Evolutionary conservation across 1,140 invertebrate species (phyloP), one percentile per base, ranked within the genome.

Genomic region (Medauroidea extradentata): DNA sequence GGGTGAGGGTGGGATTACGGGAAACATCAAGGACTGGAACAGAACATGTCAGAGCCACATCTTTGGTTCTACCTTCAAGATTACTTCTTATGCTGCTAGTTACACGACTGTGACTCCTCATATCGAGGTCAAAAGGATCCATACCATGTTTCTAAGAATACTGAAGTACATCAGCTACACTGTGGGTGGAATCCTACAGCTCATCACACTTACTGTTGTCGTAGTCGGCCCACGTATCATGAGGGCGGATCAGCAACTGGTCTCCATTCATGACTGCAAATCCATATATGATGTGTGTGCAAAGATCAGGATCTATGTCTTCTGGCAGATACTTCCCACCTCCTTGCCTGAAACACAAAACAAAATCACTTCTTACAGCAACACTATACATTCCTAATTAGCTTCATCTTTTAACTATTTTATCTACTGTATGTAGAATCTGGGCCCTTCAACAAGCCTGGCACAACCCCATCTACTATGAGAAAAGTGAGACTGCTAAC

Each of bases 221-320:
- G 53, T 82, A 76, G 67, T 87, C 85, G 0, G 84, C 83, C 85
- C 85, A 87, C 21, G 79, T 73, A 62, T 87, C 85, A 58, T 85
- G 83, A 0, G 83, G 79, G 68, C 82, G 84, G n/a, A 87, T 85
- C 0, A 78, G 74, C 2, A 85, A 63, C 25, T 78, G 71, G 18
- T 83, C 75, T 13, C 73, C 73, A 64, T 87, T 79, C 11, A 88
- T 69, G 2, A 85, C 83, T 14, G 85, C 86, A 68, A 89, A 90
- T 2, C 85, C 86, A 66, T 89, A 89, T 7, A 89, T 79, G 43
- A 89, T 81, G 64, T 90, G 88, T 0, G 87, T 88, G 66, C 87
- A 89, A 4, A 89, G 74, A 64, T 81, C 75, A 1, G 81, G 74
- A 67, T 89, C 85, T 27, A 89, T 86, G 67, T 86, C 78, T 13